phyloP scores from a whole-genome alignment of 2,113 vertebrate genomes.

The Azemiops feae region DNA sequence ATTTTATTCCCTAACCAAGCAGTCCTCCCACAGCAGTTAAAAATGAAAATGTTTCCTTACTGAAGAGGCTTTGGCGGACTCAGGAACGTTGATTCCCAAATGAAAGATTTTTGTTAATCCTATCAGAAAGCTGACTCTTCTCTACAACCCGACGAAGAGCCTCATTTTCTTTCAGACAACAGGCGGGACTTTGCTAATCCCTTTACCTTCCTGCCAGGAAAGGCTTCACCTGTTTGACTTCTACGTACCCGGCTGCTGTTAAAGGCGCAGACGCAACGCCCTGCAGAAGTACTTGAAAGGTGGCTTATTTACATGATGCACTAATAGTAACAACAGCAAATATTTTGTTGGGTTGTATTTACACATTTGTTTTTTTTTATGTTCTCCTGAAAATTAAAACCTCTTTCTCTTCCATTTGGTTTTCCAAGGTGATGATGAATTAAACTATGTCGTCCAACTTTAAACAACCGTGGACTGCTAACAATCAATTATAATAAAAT shows the following conservation, averaged over 20 bases:
- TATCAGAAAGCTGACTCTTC: neutral
- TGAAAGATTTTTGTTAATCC: neutral
- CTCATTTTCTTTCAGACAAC: neutral
- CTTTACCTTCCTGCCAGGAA: neutral
- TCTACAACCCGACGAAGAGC: neutral
- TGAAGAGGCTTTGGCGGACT: neutral
- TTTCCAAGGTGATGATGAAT: neutral
- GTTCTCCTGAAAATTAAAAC: neutral
- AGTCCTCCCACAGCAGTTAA: neutral
- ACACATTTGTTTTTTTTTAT: neutral
- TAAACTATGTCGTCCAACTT: neutral
- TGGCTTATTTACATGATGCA: neutral
- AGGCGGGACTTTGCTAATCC: neutral
- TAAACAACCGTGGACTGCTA: neutral
- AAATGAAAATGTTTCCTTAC: neutral
- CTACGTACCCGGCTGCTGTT: neutral
- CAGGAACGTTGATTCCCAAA: neutral
- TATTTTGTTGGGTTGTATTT: neutral
- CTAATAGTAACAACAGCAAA: neutral
- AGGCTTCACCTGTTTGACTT: neutral
- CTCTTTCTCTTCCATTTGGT: neutral
- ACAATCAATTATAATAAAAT: neutral
- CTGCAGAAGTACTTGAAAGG: neutral
- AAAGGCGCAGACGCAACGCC: neutral
- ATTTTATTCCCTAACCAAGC: neutral